Evolutionary conservation across 2,888 invertebrate genomes (phyloP).

Genomic region (Pandemis cinnamomeana): DNA sequence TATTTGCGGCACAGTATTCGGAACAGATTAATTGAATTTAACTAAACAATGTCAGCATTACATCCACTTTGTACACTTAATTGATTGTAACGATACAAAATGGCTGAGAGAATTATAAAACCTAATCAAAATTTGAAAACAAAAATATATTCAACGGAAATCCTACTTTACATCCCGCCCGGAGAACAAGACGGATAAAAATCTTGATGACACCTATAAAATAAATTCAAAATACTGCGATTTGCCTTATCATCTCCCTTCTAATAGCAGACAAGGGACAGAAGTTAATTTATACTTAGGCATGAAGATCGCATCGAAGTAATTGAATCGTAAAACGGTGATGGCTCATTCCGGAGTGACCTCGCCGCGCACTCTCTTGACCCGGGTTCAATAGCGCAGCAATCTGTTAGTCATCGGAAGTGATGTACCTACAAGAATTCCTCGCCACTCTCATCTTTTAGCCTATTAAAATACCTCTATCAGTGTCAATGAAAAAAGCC

Average conservation of each 20-base stretch:
- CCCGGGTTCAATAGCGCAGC: slow-evolving; percentile 38
- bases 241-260: slow-evolving; percentile 20
- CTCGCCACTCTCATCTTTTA: not conserved
- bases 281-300: slow-evolving; percentile 37
- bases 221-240: slow-evolving; percentile 14
- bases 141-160: not conserved
- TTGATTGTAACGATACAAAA: not conserved
- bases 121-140: not conserved
- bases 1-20: slow-evolving; percentile 11
- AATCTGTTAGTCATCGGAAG: slow-evolving; percentile 39
- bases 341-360: slow-evolving; percentile 40
- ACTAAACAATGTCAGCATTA: slow-evolving; percentile 10
- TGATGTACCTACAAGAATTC: slow-evolving; percentile 23
- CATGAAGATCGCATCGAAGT: slow-evolving; percentile 38
- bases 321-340: slow-evolving; percentile 41
- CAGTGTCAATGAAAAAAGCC: not conserved
- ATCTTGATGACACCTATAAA: slow-evolving; percentile 6
- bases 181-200: not conserved
- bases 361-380: slow-evolving; percentile 38
- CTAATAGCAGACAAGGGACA: slow-evolving; percentile 25
- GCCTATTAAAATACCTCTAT: not conserved
- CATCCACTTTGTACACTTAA: not conserved
- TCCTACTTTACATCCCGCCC: not conserved
- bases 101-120: not conserved
- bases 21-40: slow-evolving; percentile 24